Percentiles rank a stretch among this genome's conserved stretches.
Evolutionary conservation across 2,797 vertebrate genomes (phyloP).

Genomic region (Kryptolebias ocellatus): DNA sequence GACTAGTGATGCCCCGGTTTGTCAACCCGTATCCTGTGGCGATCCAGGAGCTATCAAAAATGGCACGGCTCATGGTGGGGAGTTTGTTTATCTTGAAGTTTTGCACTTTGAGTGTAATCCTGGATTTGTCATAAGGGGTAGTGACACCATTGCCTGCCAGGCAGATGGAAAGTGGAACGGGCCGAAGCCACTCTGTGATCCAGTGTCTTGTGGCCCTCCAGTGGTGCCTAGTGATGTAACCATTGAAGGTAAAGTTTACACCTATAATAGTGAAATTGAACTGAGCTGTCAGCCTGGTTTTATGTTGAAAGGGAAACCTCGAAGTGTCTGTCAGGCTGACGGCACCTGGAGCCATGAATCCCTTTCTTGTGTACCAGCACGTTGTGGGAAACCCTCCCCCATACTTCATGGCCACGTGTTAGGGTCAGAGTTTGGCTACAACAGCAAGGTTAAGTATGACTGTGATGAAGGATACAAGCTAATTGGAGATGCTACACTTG

Average conservation of each 20-base stretch:
- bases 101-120: slow-evolving; percentile 85
- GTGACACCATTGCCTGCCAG: slow-evolving; percentile 82
- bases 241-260: slow-evolving; percentile 83
- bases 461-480: slow-evolving; percentile 88
- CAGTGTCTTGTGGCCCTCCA: slow-evolving; percentile 87
- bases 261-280: slow-evolving; percentile 80
- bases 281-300: slow-evolving; percentile 89
- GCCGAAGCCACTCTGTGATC: slow-evolving; percentile 85
- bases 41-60: slow-evolving; percentile 82
- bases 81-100: slow-evolving; percentile 80
- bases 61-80: slow-evolving; percentile 80
- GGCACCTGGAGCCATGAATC: slow-evolving; percentile 89
- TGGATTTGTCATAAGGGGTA: slow-evolving; percentile 88
- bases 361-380: slow-evolving; percentile 81
- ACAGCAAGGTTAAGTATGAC: slow-evolving; percentile 83
- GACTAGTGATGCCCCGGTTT: slow-evolving; percentile 85
- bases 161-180: slow-evolving; percentile 87
- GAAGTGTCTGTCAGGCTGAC: slow-evolving; percentile 87
- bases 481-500: slow-evolving; percentile 73
- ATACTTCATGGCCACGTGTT: slow-evolving; percentile 80
- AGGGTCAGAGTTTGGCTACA: slow-evolving; percentile 85
- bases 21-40: slow-evolving; percentile 81
- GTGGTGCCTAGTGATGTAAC: slow-evolving; percentile 76
- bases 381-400: slow-evolving; percentile 77
- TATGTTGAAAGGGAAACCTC: slow-evolving; percentile 81